Percentiles rank a stretch among this genome's conserved stretches.
phyloP scores from a whole-genome alignment of 1,140 invertebrate genomes.

The Brachionus manjavacas region DNA sequence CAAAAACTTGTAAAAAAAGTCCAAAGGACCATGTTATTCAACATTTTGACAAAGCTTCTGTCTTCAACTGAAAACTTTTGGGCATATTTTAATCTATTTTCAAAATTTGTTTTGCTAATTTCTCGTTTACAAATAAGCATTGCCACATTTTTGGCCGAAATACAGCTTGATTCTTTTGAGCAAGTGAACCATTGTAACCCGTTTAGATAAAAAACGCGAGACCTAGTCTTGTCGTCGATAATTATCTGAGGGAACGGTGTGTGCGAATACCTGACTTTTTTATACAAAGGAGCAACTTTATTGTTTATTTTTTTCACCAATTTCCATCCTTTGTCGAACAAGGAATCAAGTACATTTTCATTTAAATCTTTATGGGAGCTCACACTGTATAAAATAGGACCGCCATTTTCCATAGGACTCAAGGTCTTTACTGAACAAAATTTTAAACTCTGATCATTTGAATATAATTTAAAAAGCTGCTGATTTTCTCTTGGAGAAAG shows the following conservation, averaged over 20 bases:
- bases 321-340: slow-evolving; percentile 25
- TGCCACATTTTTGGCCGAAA: slow-evolving; percentile 28
- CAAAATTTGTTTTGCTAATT: not conserved
- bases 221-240: not conserved
- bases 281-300: slow-evolving; percentile 6
- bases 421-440: not conserved
- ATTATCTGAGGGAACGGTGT: slow-evolving; percentile 30
- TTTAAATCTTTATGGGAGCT: not conserved
- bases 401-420: not conserved
- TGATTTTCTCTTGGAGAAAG: not conserved
- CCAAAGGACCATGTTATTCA: not conserved
- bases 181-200: slow-evolving; percentile 15
- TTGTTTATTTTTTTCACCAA: not conserved
- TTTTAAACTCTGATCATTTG: not conserved
- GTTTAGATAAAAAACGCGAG: slow-evolving; percentile 36
- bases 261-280: slow-evolving; percentile 22
- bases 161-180: slow-evolving; percentile 19
- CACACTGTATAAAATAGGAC: not conserved
- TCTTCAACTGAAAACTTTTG: not conserved
- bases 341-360: not conserved
- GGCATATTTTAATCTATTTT: not conserved
- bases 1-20: slow-evolving; percentile 16
- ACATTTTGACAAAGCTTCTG: not conserved
- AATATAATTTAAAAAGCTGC: not conserved
- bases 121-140: slow-evolving; percentile 22